Conservation (phyloP, 2,888 invertebrate species). For the Galerucella pusilla region DNA sequence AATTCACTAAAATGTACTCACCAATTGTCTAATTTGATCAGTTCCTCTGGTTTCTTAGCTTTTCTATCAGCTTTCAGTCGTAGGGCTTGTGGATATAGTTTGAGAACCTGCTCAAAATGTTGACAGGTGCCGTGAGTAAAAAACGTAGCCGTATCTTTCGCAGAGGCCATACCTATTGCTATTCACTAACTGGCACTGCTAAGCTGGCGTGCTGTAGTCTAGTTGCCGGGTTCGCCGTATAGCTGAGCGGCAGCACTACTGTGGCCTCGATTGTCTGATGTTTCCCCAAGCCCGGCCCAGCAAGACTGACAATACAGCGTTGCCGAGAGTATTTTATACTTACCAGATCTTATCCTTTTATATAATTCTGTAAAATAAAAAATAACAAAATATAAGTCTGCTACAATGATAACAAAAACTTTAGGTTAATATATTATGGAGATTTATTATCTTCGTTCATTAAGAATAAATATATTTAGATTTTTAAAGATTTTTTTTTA, state of each 20-base stretch:
- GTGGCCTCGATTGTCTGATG: constrained; percentile 61
- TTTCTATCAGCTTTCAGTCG: constrained; percentile 90
- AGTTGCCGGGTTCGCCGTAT: constrained; percentile 46
- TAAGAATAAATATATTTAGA: no score
- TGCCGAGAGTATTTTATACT: constrained; percentile 39
- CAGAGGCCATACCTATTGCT: constrained; percentile 59
- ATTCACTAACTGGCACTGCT: constrained; percentile 54
- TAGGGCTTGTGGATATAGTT: constrained; percentile 91
- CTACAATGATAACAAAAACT: neutral
- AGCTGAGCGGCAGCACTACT: constrained; percentile 55
- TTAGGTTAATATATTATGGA: neutral
- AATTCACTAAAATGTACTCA: constrained; percentile 69
- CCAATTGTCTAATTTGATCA: constrained; percentile 95
- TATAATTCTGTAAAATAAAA: neutral
- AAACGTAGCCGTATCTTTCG: constrained; percentile 88
- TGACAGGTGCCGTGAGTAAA: constrained; percentile 89
- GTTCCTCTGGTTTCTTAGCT: constrained; percentile 93
- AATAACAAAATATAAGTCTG: neutral
- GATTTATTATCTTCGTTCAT: no score
- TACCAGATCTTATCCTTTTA: neutral
- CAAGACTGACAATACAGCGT: constrained; percentile 61
- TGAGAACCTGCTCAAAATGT: constrained; percentile 89
- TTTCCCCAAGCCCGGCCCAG: constrained; percentile 61
- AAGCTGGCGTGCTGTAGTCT: constrained; percentile 53
- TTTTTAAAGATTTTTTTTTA: no score